Evolutionary conservation across 2,797 vertebrate genomes (phyloP), one percentile per base, ranked within the genome.

Genomic region (Champsocephalus esox): DNA sequence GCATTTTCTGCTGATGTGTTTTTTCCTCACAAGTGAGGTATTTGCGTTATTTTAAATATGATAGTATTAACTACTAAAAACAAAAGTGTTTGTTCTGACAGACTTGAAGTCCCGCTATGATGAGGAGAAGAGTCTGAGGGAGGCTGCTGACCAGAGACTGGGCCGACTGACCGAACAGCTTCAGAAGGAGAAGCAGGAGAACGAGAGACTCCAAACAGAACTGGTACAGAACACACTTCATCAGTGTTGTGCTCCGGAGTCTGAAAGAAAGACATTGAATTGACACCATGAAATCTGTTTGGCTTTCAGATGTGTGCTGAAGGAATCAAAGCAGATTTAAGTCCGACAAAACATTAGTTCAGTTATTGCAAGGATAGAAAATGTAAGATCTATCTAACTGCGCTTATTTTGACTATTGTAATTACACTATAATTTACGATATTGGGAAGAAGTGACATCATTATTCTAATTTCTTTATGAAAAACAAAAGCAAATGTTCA

Each of bases 91-190:
- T 4, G 61, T 64, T 79, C 4, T 16, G 6, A 65, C 91, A 99
- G 98, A 99, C 73, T 82, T 99, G 70, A 99, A 99, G 87, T 96
- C 97, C 41, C 96, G 96, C 56, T 97, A 97, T 50, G 98, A 99
- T 91, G 98, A 99, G 91, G 98, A 98, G 92, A 97, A 92, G 87
- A 96, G 97, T 86, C 94, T 97, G 43, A 94, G 96, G 75, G 96
- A 97, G 88, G 93, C 93, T 62, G 94, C 95, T 3, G 96, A 99
- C 84, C 96, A 96, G 86, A 96, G 95, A 75, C 67, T 96, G 61
- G 70, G 82, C 34, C 93, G 90, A 73, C 48, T 99, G 78, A 94
- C 86, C 2, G 95, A 97, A 80, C 96, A 98, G 48, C 93, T 99
- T 70, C 95, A 95, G 88, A 96, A 88, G 75, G 96, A 96, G 82